Evolutionary conservation across 2,113 vertebrate species (phyloP).

Genomic region (Rattus rattus): DNA sequence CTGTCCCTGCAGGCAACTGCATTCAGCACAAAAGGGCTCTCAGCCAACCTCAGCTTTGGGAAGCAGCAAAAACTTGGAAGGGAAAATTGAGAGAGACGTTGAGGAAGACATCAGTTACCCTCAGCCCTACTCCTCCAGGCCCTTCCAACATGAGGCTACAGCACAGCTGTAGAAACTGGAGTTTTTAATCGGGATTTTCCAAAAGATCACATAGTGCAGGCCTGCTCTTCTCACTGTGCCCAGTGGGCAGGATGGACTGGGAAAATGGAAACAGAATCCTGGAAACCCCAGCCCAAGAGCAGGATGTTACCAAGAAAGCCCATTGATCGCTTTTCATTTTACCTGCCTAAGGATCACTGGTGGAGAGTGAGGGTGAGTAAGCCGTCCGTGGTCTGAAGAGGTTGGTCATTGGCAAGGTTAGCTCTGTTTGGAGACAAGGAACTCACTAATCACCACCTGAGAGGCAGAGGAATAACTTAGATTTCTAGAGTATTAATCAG

Average conservation of each 20-base stretch:
- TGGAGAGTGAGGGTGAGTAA: no score
- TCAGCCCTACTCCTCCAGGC: neutral
- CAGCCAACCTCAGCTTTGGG: neutral
- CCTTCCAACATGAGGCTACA: neutral
- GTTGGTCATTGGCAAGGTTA: no score
- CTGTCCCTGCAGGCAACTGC: neutral
- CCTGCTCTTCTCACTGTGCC: neutral
- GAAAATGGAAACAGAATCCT: slow-evolving; percentile 43
- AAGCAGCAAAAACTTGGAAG: neutral
- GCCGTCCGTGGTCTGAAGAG: neutral
- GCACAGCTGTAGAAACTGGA: slow-evolving; percentile 38
- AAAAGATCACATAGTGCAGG: neutral
- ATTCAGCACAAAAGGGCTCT: neutral
- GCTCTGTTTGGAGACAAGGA: neutral
- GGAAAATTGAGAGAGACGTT: rapidly evolving
- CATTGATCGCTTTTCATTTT: neutral
- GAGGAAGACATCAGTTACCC: neutral
- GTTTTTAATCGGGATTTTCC: slow-evolving; percentile 66
- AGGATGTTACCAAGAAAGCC: neutral
- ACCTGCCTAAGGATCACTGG: neutral
- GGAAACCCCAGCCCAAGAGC: neutral
- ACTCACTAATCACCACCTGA: neutral
- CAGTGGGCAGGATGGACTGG: neutral
- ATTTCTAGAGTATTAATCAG: slow-evolving; percentile 17
- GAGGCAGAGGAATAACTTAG: neutral